phyloP scores from a whole-genome alignment of 1,140 invertebrate genomes.

The Hyphantria cunea region DNA sequence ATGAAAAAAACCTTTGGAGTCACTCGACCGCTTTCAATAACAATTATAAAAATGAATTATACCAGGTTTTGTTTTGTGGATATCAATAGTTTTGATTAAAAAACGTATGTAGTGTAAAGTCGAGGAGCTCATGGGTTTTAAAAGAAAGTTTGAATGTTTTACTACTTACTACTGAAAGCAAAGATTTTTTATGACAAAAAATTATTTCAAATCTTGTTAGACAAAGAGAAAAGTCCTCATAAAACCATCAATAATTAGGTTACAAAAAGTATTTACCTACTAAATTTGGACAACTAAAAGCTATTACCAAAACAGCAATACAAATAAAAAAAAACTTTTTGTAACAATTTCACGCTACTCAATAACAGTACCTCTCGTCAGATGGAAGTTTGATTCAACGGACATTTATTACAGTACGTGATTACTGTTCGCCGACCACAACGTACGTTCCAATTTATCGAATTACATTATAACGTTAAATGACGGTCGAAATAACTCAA shows the following conservation, averaged over 20 bases:
- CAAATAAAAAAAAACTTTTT: neutral
- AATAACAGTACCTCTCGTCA: slow-evolving; percentile 2
- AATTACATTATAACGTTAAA: slow-evolving; percentile 51
- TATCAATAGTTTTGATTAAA: no score
- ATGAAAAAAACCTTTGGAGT: slow-evolving; percentile 34
- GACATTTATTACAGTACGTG: slow-evolving; percentile 1
- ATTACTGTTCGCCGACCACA: slow-evolving; percentile 27
- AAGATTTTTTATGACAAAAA: no score
- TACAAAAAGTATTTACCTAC: neutral
- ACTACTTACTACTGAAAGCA: no score
- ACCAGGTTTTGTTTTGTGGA: no score
- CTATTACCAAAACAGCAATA: neutral
- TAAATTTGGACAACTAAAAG: neutral
- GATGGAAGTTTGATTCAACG: slow-evolving; percentile 7
- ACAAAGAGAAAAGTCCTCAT: no score
- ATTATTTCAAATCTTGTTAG: no score
- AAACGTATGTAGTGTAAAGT: no score
- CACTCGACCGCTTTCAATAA: slow-evolving; percentile 10
- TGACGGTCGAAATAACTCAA: slow-evolving; percentile 50
- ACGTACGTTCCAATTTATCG: slow-evolving; percentile 54
- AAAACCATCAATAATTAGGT: no score
- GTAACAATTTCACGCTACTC: slow-evolving; percentile 6
- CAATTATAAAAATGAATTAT: slow-evolving; percentile 14
- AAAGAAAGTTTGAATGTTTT: no score
- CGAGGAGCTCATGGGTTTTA: no score